Percentiles rank a stretch among this genome's conserved stretches.
Evolutionary conservation across 1,140 invertebrate species (phyloP).

Genomic region (Pomacea maculata): DNA sequence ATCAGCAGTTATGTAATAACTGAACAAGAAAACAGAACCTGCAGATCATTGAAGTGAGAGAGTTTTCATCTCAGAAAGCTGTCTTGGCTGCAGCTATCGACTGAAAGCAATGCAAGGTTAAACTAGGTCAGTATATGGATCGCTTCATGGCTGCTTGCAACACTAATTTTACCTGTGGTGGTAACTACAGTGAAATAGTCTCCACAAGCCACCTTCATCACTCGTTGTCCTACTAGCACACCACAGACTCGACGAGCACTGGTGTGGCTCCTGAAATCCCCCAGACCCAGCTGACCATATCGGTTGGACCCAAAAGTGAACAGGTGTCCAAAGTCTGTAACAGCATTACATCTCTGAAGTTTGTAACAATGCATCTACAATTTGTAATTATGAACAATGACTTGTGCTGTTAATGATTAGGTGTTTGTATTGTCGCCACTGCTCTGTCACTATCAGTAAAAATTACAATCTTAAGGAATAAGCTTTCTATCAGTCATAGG

Average conservation of each 20-base stretch:
- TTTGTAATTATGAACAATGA: background rate
- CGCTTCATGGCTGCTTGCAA: background rate
- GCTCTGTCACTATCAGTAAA: too few relatives aligned
- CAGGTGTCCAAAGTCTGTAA: slow-evolving; percentile 72
- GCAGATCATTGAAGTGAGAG: background rate
- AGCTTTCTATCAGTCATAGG: too few relatives aligned
- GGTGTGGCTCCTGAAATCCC: slow-evolving; percentile 66
- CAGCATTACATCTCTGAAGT: background rate
- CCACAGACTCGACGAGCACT: slow-evolving; percentile 70
- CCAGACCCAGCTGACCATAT: slow-evolving; percentile 72
- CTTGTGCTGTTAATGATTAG: background rate
- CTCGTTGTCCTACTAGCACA: slow-evolving; percentile 59
- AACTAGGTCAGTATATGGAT: background rate
- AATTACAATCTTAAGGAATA: too few relatives aligned
- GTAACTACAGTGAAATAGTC: slow-evolving; percentile 75
- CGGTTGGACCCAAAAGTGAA: slow-evolving; percentile 77
- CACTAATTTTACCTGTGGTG: slow-evolving; percentile 64
- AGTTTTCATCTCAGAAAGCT: background rate
- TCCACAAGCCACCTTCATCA: slow-evolving; percentile 69
- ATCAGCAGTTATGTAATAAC: background rate
- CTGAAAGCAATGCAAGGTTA: background rate
- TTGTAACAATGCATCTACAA: too few relatives aligned
- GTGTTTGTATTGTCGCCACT: too few relatives aligned
- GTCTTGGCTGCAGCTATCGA: background rate
- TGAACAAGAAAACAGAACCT: background rate